phyloP scores from a whole-genome alignment of 2,113 vertebrate species.

The Bufo gargarizans region DNA sequence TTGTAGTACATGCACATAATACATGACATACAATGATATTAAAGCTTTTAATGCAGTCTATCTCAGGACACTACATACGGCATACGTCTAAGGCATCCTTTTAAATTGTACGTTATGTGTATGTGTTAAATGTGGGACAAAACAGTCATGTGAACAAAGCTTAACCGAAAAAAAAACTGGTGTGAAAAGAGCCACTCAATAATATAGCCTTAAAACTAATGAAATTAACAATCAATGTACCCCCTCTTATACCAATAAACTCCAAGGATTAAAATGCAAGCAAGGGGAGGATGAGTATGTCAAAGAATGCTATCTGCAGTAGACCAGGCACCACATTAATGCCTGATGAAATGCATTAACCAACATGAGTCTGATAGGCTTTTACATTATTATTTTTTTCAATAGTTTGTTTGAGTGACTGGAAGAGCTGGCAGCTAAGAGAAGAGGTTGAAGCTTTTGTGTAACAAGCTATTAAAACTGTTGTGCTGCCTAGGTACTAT shows the following conservation, averaged over 20 bases:
- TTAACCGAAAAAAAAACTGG: no score
- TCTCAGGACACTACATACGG: no score
- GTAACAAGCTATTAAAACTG: slow-evolving; percentile 59
- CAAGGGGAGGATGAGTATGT: slow-evolving; percentile 33
- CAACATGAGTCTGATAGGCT: slow-evolving; percentile 52
- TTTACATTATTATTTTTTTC: slow-evolving; percentile 45
- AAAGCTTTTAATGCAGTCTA: no score
- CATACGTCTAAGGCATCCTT: no score
- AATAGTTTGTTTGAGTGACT: slow-evolving; percentile 52
- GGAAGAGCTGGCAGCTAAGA: slow-evolving; percentile 51
- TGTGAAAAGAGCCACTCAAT: not conserved
- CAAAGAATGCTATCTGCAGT: slow-evolving; percentile 24
- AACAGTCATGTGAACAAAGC: no score
- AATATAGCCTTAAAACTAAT: not conserved
- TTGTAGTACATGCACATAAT: no score
- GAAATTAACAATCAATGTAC: not conserved
- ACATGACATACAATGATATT: no score
- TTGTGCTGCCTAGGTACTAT: slow-evolving; percentile 55
- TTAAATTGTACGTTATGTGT: no score
- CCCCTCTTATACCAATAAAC: not conserved
- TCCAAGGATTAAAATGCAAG: not conserved
- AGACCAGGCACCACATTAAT: slow-evolving; percentile 47
- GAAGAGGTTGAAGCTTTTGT: slow-evolving; percentile 58
- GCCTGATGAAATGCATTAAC: slow-evolving; percentile 53
- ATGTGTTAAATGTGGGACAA: no score